Base-by-base conservation (phyloP, 2,113 vertebrate species). In the Mohoua ochrocephala region DNA sequence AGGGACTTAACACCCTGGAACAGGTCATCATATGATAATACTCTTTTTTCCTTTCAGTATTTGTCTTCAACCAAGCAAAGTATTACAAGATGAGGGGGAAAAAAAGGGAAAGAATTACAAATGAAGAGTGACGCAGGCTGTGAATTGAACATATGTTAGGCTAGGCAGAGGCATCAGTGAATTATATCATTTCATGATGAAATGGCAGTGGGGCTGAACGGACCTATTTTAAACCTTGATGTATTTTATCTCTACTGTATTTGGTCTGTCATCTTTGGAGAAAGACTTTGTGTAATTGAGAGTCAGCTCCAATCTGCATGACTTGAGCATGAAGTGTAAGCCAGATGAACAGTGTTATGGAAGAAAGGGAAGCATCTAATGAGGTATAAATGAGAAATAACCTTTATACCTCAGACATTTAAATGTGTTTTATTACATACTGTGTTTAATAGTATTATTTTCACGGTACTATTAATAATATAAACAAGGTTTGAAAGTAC, bases 151-250 rank as follows among this genome's bases (percentile, higher is more conserved):
- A 99, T 99, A 99, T 99, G 99, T 99, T 98, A 97, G 98, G 97
- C 97, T 98, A 97, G 97, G 98, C 97, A 98, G 98, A 98, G 96
- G 98, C 98, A 97, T 98, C 98, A 96, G 98, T 98, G 98, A 98
- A 98, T 98, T 98, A 98, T 98, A 99, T 98, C 97, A 97, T 98
- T 98, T 98, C 98, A 97, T 99, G 98, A 98, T 98, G 98, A 99
- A 98, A 98, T 96, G 95, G 98, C 98, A 99, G 97, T 98, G 98
- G 98, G 98, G 99, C 98, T 99, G 98, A 99, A 99, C 99, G 97
- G 98, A 98, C 98, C 99, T 98, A 99, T 99, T 99, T 99, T 98
- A 99, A 98, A 98, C 98, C 98, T 98, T 99, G 98, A 99, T 99
- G 98, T 98, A 98, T 98, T 99, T 98, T 98, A 98, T 98, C 98